Evolutionary conservation across 1,140 invertebrate genomes (phyloP).

Genomic region (Lasioglossum albipes): DNA sequence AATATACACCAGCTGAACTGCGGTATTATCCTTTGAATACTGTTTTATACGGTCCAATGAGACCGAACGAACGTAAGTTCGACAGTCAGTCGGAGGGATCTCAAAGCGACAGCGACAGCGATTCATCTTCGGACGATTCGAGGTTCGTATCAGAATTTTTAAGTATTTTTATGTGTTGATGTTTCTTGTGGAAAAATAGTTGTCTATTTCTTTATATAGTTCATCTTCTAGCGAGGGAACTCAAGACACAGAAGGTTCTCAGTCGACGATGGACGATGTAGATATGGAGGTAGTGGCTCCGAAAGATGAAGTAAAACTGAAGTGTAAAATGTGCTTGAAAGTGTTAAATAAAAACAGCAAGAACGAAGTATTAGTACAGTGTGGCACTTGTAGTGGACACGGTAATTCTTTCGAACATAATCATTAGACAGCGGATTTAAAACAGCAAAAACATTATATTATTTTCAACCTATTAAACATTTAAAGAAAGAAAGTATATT

Average conservation of each 20-base stretch:
- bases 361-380: conserved; percentile 83
- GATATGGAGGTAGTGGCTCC: conserved; percentile 73
- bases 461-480: no score
- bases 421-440: no score
- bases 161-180: conserved; percentile 22
- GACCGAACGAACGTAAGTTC: conserved; percentile 79
- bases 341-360: conserved; percentile 75
- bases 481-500: no score
- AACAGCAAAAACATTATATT: no score
- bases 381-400: conserved; percentile 87
- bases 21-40: conserved; percentile 95
- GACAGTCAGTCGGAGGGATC: conserved; percentile 82
- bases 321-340: conserved; percentile 78
- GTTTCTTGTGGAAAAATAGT: conserved; percentile 19
- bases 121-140: conserved; percentile 82
- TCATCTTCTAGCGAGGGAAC: conserved; percentile 79
- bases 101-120: conserved; percentile 81
- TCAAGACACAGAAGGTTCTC: conserved; percentile 79
- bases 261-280: conserved; percentile 78
- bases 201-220: conserved; percentile 61
- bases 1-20: conserved; percentile 83
- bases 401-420: conserved; percentile 80
- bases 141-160: conserved; percentile 73
- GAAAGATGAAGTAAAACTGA: conserved; percentile 73
- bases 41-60: conserved; percentile 88